A percentile compares a stretch with the other conserved stretches of the same genome.
Conservation (phyloP, 2,113 vertebrate species). For the Upupa epops region DNA sequence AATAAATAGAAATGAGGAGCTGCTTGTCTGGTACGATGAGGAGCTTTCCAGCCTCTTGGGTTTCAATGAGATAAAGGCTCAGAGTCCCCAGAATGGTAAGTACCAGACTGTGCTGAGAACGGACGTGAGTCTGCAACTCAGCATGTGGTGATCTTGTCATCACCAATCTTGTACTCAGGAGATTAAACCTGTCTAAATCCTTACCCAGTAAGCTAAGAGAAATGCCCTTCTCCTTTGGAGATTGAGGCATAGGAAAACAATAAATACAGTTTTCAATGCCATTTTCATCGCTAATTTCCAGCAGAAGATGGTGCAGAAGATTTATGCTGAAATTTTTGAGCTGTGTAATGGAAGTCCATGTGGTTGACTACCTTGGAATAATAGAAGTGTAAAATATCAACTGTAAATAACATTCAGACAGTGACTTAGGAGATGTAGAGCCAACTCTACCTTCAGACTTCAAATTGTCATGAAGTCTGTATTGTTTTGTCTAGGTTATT, state of each 20-base stretch:
- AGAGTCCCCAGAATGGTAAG: slow-evolving; percentile 76
- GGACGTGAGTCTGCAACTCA: background rate
- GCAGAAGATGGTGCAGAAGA: background rate
- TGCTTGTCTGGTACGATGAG: slow-evolving; percentile 88
- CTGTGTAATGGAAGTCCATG: background rate
- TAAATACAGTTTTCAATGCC: background rate
- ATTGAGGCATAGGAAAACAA: background rate
- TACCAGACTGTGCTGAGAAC: background rate
- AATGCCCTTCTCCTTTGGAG: background rate
- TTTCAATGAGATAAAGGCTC: slow-evolving; percentile 77
- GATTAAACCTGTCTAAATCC: background rate
- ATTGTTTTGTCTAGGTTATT: background rate
- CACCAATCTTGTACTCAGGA: no score
- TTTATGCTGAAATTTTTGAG: background rate
- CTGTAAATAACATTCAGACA: background rate
- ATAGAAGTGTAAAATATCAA: background rate
- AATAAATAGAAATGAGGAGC: slow-evolving; percentile 83
- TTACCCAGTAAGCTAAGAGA: background rate
- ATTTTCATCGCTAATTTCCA: background rate
- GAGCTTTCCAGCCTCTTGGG: slow-evolving; percentile 85
- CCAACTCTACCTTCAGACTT: background rate
- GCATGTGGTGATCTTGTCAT: background rate
- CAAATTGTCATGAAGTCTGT: background rate
- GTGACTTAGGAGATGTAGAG: background rate
- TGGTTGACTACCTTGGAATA: background rate